A percentile compares a stretch with the other conserved stretches of the same genome.
Conservation (phyloP, 2,888 invertebrate species). For the Harmothoe impar region DNA sequence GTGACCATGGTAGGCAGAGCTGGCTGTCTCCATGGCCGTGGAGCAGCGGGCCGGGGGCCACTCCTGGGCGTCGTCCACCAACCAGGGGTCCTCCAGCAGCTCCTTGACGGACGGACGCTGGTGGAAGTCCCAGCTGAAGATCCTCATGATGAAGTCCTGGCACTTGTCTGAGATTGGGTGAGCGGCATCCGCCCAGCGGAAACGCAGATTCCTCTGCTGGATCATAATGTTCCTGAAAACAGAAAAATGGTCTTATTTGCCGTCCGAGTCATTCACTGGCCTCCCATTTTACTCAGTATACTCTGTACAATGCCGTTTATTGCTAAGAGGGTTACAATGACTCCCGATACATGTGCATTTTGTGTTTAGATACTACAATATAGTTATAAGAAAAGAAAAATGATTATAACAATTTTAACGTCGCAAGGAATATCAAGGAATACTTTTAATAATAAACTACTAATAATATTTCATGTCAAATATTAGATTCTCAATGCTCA, state of each 20-base stretch:
- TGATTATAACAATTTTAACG: too few relatives aligned
- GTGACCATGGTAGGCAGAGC: background rate
- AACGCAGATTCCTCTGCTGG: constrained; percentile 78
- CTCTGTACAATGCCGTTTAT: too few relatives aligned
- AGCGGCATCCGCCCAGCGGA: constrained; percentile 78
- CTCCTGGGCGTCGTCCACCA: background rate
- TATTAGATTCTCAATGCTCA: too few relatives aligned
- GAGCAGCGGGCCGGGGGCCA: background rate
- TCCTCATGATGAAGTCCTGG: constrained; percentile 75
- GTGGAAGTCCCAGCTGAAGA: constrained; percentile 77
- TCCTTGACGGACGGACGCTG: constrained; percentile 68
- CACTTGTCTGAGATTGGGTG: constrained; percentile 75
- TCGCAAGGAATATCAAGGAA: too few relatives aligned
- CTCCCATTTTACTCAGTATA: too few relatives aligned
- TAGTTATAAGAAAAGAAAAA: too few relatives aligned
- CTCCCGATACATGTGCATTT: too few relatives aligned
- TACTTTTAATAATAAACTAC: too few relatives aligned
- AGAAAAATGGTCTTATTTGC: background rate
- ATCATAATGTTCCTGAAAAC: constrained; percentile 75
- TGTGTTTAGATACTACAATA: too few relatives aligned
- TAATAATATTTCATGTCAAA: too few relatives aligned
- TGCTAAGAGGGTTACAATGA: too few relatives aligned
- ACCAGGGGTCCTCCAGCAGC: background rate
- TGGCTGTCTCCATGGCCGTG: constrained; percentile 23
- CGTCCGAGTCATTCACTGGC: too few relatives aligned